Evolutionary conservation across 2,888 invertebrate genomes (phyloP), one percentile per base, ranked within the genome.

Genomic region (Amiota minor): DNA sequence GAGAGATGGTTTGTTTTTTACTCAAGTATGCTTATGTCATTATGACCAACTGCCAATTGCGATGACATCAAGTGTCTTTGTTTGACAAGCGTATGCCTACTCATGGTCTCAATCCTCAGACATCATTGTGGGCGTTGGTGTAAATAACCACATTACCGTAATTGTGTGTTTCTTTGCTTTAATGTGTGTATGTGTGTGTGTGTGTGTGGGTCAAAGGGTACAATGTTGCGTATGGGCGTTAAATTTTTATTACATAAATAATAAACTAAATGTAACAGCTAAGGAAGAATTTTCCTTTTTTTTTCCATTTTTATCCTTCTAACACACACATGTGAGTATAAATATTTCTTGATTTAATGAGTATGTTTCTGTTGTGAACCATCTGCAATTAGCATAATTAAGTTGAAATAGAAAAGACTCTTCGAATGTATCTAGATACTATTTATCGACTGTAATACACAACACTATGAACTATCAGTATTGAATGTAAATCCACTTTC

Each of bases 21-120:
- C 50, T 68, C 53, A 68, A 68, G 67, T 53, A 23, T 53, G 67
- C 67, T 68, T 68, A 68, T 68, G 53, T 53, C 67, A 72, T 72
- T 72, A 72, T 72, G 71, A 55, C 45, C 71, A 72, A 55, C 71
- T 72, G 71, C 65, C 71, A 65, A 72, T 72, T 65, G 65, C 53
- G 64, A 45, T 47, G 71, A 65, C 71, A 72, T 45, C 50, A 68
- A 68, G 50, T 68, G 53, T 68, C 67, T 62, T 35, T 35, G 35
- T 35, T 35, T 3, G 62, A 35, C 45, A 62, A 62, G 62, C 23
- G 62, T 62, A 45, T 35, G 35, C 35, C 45, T 35, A 62, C 61
- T 16, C n/a, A 18, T 55, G 55, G 1, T n/a, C 53, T 9, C 53
- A 12, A 12, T 4, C n/a, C 12, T 53, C 12, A n/a, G 0, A 53